Base-by-base conservation (phyloP, 1,140 invertebrate genomes). In the Zophobas morio region DNA sequence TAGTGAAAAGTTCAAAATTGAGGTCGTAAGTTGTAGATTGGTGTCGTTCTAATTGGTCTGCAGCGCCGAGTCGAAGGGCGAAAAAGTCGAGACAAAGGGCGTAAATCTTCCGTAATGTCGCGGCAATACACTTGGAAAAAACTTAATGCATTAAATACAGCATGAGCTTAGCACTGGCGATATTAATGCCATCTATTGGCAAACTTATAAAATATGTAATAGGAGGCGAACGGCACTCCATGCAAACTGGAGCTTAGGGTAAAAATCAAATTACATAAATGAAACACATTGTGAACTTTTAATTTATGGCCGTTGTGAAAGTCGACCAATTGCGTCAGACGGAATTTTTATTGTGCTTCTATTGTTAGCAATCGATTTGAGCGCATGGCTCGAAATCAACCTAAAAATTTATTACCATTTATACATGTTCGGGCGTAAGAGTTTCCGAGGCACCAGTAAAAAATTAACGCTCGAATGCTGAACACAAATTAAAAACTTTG, bases 231-330 rank as follows among this genome's bases (percentile, higher is more conserved):
- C 80, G 77, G 46, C 74, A 79, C 71, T 79, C 70, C 53, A 83
- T 79, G 78, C 79, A 80, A 80, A 82, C 70, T 76, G 63, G 56
- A 74, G 78, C 54, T 73, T 76, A 71, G 82, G 78, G 80, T 80
- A 80, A 82, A 84, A 83, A 84, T 84, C 83, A 84, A 83, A 84
- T 84, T 83, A 84, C 83, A 83, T 83, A 84, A 84, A 84, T 84
- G 83, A 84, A 84, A 84, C 83, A 84, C 82, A 84, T 83, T 83
- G 82, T 81, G 81, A 84, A 84, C 77, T 84, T 84, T 79, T 82
- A 84, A 84, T 84, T 84, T 83, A 84, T 84, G 71, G 80, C 77
- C 40, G 54, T 56, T 74, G 49, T 63, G 75, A 32, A 63, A 82
- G 78, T 81, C 57, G 80, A 74, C 75, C 76, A 81, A 78, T 79